Percentiles rank a stretch among this genome's conserved stretches.
These are phyloP conservation scores for Meiosimyza decipiens DNA, from an alignment of 2,888 invertebrate species.

Conservation along the genomic window DNA sequence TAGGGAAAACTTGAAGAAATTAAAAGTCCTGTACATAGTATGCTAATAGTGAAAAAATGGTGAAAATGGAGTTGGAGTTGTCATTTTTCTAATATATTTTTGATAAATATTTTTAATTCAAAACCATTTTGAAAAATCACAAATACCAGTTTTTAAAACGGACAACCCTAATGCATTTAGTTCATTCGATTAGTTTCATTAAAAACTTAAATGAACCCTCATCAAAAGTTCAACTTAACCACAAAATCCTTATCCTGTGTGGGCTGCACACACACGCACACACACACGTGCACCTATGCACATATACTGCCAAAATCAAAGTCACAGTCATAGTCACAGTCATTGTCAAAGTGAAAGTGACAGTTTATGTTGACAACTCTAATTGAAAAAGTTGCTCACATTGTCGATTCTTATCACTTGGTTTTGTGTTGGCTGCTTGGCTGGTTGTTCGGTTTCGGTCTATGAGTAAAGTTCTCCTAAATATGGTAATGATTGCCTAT, in stretches of 20 bases:
- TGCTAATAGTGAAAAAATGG: too few species aligned
- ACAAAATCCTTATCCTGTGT: neutral
- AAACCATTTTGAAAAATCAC: too few species aligned
- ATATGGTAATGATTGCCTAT: too few species aligned
- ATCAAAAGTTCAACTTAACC: constrained; percentile 1
- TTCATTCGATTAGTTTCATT: neutral
- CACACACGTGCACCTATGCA: too few species aligned
- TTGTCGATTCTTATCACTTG: neutral
- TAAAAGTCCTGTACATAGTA: too few species aligned
- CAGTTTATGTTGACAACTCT: constrained; percentile 15
- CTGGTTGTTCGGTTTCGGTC: neutral
- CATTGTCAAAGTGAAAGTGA: too few species aligned
- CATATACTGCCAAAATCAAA: too few species aligned
- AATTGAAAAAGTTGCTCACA: constrained; percentile 4
- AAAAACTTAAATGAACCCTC: constrained; percentile 1
- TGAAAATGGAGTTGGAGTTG: too few species aligned
- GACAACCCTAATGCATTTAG: constrained; percentile 2
- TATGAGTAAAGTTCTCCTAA: too few species aligned
- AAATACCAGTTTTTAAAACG: neutral
- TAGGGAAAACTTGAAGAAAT: too few species aligned
- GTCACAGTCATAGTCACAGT: neutral
- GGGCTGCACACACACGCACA: neutral
- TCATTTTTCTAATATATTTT: too few species aligned
- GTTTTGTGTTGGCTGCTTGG: neutral
- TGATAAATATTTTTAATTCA: too few species aligned